A percentile compares a stretch with the other conserved stretches of the same genome.
phyloP scores from a whole-genome alignment of 2,888 invertebrate genomes.

The Odontocerum albicorne region DNA sequence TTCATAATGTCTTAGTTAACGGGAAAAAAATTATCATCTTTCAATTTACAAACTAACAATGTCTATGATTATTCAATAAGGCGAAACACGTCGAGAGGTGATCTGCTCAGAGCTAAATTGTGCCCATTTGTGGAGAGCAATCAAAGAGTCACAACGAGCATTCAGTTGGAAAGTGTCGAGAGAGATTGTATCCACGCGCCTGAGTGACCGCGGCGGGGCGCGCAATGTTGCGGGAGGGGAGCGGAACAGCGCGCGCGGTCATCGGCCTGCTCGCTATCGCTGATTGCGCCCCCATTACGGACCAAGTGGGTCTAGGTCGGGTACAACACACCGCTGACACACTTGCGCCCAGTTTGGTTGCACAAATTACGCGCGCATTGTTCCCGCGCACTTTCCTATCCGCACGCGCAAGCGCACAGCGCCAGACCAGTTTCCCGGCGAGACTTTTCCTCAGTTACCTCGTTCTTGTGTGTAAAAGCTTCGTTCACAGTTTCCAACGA shows the following conservation, averaged over 20 bases:
- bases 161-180: slow-evolving; percentile 12
- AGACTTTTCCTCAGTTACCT: no score
- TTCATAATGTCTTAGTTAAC: no score
- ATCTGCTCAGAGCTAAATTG: no score
- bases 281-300: slow-evolving; percentile 58
- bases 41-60: no score
- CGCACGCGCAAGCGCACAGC: slow-evolving; percentile 7
- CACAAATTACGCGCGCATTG: slow-evolving; percentile 44
- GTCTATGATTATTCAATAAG: no score
- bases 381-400: slow-evolving; percentile 28
- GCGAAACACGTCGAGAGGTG: no score
- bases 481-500: no score
- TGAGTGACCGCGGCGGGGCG: not conserved
- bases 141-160: not conserved
- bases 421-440: slow-evolving; percentile 1
- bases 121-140: not conserved
- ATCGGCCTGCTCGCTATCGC: slow-evolving; percentile 48
- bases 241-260: slow-evolving; percentile 21
- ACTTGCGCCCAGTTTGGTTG: slow-evolving; percentile 46
- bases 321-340: slow-evolving; percentile 55
- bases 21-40: no score
- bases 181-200: slow-evolving; percentile 11
- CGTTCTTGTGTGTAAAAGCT: no score
- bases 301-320: slow-evolving; percentile 61
- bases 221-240: not conserved